phyloP scores from a whole-genome alignment of 2,888 invertebrate genomes.

The Cartodere bifasciata region DNA sequence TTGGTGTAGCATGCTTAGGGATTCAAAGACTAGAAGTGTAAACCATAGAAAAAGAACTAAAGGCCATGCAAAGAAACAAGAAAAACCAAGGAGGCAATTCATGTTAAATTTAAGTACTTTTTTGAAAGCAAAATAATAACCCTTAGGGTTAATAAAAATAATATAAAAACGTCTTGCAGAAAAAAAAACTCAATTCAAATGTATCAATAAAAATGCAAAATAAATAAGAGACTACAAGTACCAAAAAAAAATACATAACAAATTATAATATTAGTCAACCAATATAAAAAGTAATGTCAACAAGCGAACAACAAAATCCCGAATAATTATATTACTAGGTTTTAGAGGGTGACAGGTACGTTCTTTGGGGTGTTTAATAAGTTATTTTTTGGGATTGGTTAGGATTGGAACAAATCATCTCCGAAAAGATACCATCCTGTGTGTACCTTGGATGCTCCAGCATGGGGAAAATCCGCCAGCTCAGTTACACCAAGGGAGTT shows the following conservation, averaged over 20 bases:
- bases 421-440: slow-evolving; percentile 33
- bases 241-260: slow-evolving; percentile 10
- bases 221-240: slow-evolving; percentile 4
- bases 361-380: not conserved
- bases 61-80: too few species aligned
- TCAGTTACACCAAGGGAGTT: slow-evolving; percentile 60
- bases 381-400: slow-evolving; percentile 6
- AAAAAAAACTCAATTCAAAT: slow-evolving; percentile 5
- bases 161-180: too few species aligned
- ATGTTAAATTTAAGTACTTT: too few species aligned
- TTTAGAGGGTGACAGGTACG: too few species aligned
- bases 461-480: slow-evolving; percentile 42
- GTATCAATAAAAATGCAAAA: slow-evolving; percentile 6
- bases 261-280: slow-evolving; percentile 4
- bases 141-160: too few species aligned
- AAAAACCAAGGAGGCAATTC: too few species aligned
- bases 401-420: slow-evolving; percentile 26
- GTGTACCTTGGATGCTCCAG: slow-evolving; percentile 30
- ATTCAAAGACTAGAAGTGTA: too few species aligned
- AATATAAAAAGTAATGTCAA: slow-evolving; percentile 4
- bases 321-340: too few species aligned
- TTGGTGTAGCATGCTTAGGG: too few species aligned
- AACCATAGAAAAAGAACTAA: too few species aligned
- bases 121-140: too few species aligned
- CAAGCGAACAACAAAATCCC: slow-evolving; percentile 1